Evolutionary conservation across 2,113 vertebrate species (phyloP), one percentile per base, ranked within the genome.

Genomic region (Ictalurus furcatus): DNA sequence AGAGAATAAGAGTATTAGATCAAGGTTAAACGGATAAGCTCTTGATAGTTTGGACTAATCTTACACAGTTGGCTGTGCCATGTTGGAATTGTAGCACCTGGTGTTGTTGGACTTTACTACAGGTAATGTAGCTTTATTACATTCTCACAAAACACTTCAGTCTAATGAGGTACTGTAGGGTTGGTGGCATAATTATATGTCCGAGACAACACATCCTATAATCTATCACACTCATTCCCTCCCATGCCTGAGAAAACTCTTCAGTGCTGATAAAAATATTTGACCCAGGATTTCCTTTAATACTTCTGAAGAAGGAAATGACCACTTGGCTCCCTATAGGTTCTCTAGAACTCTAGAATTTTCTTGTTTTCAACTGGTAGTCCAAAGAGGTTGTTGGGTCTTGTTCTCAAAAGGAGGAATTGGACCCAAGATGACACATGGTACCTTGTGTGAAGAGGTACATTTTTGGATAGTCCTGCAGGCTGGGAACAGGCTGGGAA

Each of bases 11-110:
- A 30, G 28, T 37, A 79, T 58, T 48, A 76, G 80, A 52, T 44
- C 54, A 79, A 81, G 82, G 69, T 34, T 58, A 85, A 87, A 73
- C 0, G 7, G 16, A 85, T 79, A 80, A 87, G 40, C 40, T 25
- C 5, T 54, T 44, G 69, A 76, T 86, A 74, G 54, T 74, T 14
- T 86, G 85, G 56, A 4, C 21, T 86, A 86, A 74, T 86, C 52
- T 86, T 74, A 74, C 48, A 19, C 34, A 58, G 25, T 76, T 74
- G 69, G 30, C 52, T 74, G 19, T 17, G 71, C 69, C 52, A 59
- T 67, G 56, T 63, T 34, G 71, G 69, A 25, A 54, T 21, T 25
- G 84, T 74, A 34, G 54, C 67, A n/a, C 28, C 3, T n/a, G 63
- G 28, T 59, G 12, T 65, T 79, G 37, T 17, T 16, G 30, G 5